Evolutionary conservation across 2,888 invertebrate genomes (phyloP), one percentile per base, ranked within the genome.

Genomic region (Cheilosia soror): DNA sequence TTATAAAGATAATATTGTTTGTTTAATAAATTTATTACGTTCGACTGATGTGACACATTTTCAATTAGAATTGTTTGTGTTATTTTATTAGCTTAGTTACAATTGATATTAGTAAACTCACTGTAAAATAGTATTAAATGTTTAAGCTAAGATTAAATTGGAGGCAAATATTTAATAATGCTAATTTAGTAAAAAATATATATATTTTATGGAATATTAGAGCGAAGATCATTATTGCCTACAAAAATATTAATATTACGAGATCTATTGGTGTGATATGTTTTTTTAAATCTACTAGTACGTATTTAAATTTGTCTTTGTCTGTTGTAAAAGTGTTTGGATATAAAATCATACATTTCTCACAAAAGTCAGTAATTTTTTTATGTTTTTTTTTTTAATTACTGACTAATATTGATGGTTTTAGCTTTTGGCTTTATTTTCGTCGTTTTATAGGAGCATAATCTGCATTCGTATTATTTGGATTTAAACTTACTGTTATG

Each of bases 81-180:
- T 68, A 68, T 68, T 68, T 42, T 29, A 33, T 69, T 58, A 58
- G 47, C 49, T 47, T 58, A 58, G 58, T 47, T 44, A 58, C 7
- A 47, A 27, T 58, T 47, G 27, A 71, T 71, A 49, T 69, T 27
- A 58, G 25, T 27, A 27, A 51, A 37, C 20, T 37, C 25, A 44
- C 4, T 58, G 57, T 58, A 58, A 58, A 69, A 37, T 58, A 69
- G 47, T 37, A 47, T 58, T 58, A 37, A 71, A 58, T 58, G 37
- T 25, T 47, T 47, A 72, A 15, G 71, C 40, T 72, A 71, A 42
- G 37, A 4, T 71, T 71, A 60, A 40, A 49, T 60, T 51, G 51
- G 71, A 60, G 29, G 49, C 27, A 51, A 40, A 37, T 72, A 72
- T 60, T 72, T 72, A 60, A 60, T 60, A 29, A 72, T 47, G 49